A percentile compares a stretch with the other conserved stretches of the same genome.
These are phyloP conservation scores for Petrolisthes manimaculis DNA, from an alignment of 2,888 invertebrate genomes.

Conservation along the genomic window DNA sequence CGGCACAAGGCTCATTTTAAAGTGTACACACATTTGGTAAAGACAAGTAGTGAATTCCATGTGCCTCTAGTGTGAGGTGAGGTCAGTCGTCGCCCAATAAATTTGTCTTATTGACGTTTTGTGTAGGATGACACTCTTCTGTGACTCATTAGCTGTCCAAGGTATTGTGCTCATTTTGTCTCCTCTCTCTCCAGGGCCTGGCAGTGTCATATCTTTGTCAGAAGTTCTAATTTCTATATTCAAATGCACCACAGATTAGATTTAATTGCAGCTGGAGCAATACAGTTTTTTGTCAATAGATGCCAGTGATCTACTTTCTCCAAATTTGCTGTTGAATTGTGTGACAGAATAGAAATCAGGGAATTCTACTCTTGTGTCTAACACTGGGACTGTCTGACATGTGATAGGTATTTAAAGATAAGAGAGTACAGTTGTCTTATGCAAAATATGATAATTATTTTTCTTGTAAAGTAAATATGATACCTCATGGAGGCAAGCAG, in stretches of 20 bases:
- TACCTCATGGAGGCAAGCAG: conserved; percentile 11
- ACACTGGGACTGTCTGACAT: background rate
- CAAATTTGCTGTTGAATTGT: background rate
- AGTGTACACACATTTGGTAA: conserved; percentile 37
- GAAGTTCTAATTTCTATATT: background rate
- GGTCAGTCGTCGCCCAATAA: conserved; percentile 23
- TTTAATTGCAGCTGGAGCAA: background rate
- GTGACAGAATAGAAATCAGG: background rate
- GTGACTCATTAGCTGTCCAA: conserved; percentile 22
- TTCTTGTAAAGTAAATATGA: conserved; percentile 17
- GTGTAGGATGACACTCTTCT: conserved; percentile 24
- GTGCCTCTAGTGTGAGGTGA: conserved; percentile 40
- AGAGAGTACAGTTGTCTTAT: background rate
- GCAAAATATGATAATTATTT: background rate
- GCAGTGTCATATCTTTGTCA: background rate
- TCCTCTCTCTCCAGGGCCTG: conserved; percentile 5
- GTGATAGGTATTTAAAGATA: conserved; percentile 2
- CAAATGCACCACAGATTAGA: background rate
- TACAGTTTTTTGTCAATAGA: background rate
- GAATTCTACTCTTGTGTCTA: background rate
- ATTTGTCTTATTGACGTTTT: too few relatives aligned
- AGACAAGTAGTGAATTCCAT: conserved; percentile 44
- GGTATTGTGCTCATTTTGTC: conserved; percentile 24
- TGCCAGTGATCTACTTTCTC: background rate
- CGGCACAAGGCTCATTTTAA: conserved; percentile 27